Base-by-base conservation (phyloP, 1,140 invertebrate genomes). In the Hyles euphorbiae region DNA sequence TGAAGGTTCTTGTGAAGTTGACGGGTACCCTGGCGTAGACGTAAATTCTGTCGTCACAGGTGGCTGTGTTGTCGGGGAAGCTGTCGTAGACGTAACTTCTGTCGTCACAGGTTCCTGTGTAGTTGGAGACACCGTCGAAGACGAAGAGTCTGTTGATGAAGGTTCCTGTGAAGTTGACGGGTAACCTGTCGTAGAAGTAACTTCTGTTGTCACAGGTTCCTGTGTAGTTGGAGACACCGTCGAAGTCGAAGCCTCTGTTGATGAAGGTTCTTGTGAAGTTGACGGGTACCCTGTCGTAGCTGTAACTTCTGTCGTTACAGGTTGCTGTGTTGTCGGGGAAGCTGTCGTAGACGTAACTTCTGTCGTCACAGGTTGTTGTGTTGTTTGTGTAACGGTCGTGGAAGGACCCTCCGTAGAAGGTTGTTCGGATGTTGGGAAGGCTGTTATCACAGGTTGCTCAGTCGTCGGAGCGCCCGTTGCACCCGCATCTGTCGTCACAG, bases 141-240 rank as follows among this genome's bases (percentile, higher is more conserved):
- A 46, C 9, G 58, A n/a, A 4, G 10, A 5, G 12, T 34, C 34
- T 50, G 36, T 50, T 44, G 12, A 22, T 36, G 12, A 8, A 32
- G 48, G 33, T 36, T 36, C 36, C 7, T 50, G n/a, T n/a, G n/a
- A n/a, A 45, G 53, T 59, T 4, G 55, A 58, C 3, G 56, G 34
- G 5, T n/a, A 40, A 3, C 59, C 40, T 32, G 52, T 56, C 22
- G 56, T 58, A 5, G 60, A 33, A 4, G 4, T 3, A 34, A n/a
- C n/a, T n/a, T 62, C 50, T 44, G 53, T 56, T 40, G 60, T 60
- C 7, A 45, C 50, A 34, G 60, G 7, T 46, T 40, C 11, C 32
- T 58, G 46, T 50, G 56, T 58, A 40, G 60, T 61, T 8, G 47
- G 47, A n/a, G 8, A 43, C 40, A 9, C 47, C 46, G 50, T 58